These are phyloP conservation scores for Fragum sueziense DNA, from an alignment of 2,888 invertebrate species.

Conservation along the genomic window DNA sequence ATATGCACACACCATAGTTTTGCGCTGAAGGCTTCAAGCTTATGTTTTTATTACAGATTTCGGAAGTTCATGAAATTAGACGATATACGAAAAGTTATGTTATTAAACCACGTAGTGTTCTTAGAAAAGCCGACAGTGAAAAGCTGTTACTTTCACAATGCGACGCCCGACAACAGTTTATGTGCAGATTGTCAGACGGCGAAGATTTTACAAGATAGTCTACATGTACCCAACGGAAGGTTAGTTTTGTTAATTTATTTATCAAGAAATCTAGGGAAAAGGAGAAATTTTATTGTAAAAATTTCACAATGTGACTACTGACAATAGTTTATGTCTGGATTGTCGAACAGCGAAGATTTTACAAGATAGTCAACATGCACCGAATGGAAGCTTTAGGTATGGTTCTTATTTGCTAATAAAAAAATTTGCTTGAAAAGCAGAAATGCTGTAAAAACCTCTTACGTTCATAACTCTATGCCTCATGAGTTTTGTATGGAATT, in stretches of 20 bases:
- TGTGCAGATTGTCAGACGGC: slow-evolving; percentile 85
- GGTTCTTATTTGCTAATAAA: no score
- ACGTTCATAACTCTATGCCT: no score
- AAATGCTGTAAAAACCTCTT: no score
- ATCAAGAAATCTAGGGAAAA: no score
- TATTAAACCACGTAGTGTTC: slow-evolving; percentile 97
- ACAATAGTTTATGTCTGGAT: slow-evolving; percentile 75
- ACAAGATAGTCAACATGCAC: neutral
- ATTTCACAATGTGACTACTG: slow-evolving; percentile 62
- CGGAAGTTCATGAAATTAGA: slow-evolving; percentile 96
- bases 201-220: slow-evolving; percentile 8
- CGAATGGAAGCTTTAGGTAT: slow-evolving; percentile 17
- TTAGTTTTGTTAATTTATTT: no score
- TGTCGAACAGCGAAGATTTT: slow-evolving; percentile 85
- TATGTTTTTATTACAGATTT: slow-evolving; percentile 89
- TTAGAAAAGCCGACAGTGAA: slow-evolving; percentile 97
- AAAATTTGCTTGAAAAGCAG: no score
- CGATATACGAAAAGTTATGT: slow-evolving; percentile 96
- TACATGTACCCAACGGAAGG: slow-evolving; percentile 16
- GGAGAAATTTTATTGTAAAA: no score
- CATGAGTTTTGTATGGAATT: no score
- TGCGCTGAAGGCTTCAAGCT: no score
- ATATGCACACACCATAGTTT: no score
- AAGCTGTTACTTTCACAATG: slow-evolving; percentile 89
- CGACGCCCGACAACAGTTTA: slow-evolving; percentile 58